Conservation (phyloP, 1,140 invertebrate genomes). For the Papilio dardanus region DNA sequence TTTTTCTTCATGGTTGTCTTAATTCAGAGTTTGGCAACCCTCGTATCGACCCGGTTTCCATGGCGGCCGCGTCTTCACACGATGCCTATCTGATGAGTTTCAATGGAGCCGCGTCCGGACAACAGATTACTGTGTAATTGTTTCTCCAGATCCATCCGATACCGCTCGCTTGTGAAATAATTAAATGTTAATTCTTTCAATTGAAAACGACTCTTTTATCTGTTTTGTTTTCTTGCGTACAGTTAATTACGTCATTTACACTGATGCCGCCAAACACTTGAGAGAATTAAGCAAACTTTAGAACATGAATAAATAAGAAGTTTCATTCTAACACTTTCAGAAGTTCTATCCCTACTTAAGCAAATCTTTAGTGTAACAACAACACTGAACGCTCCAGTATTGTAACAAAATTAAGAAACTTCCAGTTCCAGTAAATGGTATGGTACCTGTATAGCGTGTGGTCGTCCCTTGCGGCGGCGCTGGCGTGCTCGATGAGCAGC, state of each 20-base stretch:
- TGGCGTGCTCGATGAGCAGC: conserved; percentile 87
- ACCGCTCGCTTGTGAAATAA: background rate
- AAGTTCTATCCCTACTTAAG: no score
- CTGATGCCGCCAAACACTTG: background rate
- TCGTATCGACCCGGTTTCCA: conserved; percentile 16
- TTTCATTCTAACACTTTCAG: no score
- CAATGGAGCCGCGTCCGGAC: conserved; percentile 28
- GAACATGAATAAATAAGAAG: no score
- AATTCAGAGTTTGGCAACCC: conserved; percentile 2
- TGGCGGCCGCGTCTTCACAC: conserved; percentile 11
- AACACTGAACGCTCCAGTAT: no score
- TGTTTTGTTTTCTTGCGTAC: background rate
- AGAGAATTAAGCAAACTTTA: no score
- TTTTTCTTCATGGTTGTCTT: background rate
- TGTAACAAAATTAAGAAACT: background rate
- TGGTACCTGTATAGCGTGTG: conserved; percentile 86
- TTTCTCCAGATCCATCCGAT: conserved; percentile 1
- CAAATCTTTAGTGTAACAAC: no score
- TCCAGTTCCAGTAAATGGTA: no score
- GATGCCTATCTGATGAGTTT: conserved; percentile 22
- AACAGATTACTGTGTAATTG: conserved; percentile 31
- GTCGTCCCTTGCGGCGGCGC: conserved; percentile 80
- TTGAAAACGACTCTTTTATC: background rate
- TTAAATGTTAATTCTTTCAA: conserved; percentile 16
- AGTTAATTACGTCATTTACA: background rate